Conservation (phyloP, 1,140 invertebrate species). For the Rhagoletis pomonella region DNA sequence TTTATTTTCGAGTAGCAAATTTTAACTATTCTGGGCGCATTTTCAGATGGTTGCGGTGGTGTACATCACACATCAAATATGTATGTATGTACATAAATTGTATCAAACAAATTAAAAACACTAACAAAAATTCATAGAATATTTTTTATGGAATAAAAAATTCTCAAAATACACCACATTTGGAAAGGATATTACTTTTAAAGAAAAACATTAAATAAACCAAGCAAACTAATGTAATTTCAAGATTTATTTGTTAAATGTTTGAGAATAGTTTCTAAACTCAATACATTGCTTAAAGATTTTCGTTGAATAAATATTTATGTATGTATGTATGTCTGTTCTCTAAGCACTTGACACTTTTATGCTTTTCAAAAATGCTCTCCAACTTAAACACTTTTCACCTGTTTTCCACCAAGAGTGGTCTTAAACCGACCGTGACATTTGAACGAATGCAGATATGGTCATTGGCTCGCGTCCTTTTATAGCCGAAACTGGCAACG, state of each 20-base stretch:
- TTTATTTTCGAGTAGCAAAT: conserved; percentile 29
- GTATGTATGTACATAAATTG: conserved; percentile 10
- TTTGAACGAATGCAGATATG: conserved; percentile 47
- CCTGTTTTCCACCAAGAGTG: conserved; percentile 8
- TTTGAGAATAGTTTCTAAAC: background rate
- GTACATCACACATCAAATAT: conserved; percentile 1
- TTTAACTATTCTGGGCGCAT: conserved; percentile 25
- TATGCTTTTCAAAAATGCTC: background rate
- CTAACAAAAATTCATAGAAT: background rate
- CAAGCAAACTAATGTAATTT: background rate
- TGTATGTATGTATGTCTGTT: background rate
- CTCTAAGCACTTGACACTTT: background rate
- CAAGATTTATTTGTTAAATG: background rate
- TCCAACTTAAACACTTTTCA: conserved; percentile 35
- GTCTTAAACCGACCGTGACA: conserved; percentile 39
- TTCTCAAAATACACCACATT: conserved; percentile 26
- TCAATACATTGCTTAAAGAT: conserved; percentile 4
- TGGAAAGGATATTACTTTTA: background rate
- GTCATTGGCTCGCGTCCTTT: background rate
- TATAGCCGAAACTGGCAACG: conserved; percentile 19
- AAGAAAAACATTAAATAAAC: background rate
- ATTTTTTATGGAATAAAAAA: background rate
- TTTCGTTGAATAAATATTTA: background rate
- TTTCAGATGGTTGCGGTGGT: background rate
- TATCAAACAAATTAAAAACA: background rate